These are phyloP conservation scores for Microcebus griseorufus DNA, from an alignment of 2,113 vertebrate genomes.

Conservation along the genomic window DNA sequence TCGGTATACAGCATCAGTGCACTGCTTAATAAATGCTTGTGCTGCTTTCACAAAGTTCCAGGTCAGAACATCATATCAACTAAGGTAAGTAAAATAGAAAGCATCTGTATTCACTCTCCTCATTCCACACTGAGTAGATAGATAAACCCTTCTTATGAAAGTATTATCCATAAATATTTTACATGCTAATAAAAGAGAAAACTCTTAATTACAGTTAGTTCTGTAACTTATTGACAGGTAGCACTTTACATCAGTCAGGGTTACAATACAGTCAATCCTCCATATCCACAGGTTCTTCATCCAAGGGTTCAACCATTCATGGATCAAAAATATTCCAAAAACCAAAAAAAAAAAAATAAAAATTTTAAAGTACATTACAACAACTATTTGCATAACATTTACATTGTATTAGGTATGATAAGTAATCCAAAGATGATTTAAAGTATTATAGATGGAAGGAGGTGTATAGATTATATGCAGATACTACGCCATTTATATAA, in stretches of 20 bases:
- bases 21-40: neutral
- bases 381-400: neutral
- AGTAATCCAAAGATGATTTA: neutral
- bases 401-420: neutral
- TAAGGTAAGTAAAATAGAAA: neutral
- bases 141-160: neutral
- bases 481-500: neutral
- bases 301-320: neutral
- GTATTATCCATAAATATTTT: neutral
- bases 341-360: neutral
- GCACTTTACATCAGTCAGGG: neutral
- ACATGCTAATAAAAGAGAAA: neutral
- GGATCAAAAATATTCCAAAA: neutral
- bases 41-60: neutral
- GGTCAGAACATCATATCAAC: neutral
- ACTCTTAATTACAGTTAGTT: neutral
- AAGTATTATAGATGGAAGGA: neutral
- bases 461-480: neutral
- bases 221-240: neutral
- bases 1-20: neutral
- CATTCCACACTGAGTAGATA: neutral
- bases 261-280: neutral
- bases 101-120: neutral
- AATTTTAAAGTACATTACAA: neutral
- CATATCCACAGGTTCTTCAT: neutral